Base-by-base conservation (phyloP, 2,888 invertebrate species). In the Tachina lurida region DNA sequence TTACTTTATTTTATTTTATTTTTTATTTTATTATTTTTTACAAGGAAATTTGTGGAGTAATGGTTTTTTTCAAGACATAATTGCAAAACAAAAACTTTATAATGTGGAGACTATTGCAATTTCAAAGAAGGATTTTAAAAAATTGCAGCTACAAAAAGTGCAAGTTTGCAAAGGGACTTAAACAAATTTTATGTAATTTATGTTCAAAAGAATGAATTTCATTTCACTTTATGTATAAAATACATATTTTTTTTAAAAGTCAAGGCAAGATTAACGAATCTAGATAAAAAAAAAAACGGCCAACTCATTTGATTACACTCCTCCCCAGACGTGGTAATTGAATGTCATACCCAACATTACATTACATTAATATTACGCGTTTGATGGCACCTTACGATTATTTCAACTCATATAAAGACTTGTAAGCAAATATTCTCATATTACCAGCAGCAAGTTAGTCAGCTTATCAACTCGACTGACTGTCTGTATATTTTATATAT, bases 251-350 rank as follows among this genome's bases (percentile, higher is more conserved):
- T 15, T 49, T 7, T 15, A 1, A 49, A 13, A n/a, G 58, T 60
- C 62, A 62, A 62, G 62, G 62, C 43, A 17, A 43, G 0, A 62
- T 43, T 41, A 17, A 17, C 0, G 12, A 62, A 17, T 60, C 39
- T 9, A 10, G 10, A 17, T 17, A 49, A 49, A 17, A 49, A 31
- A n/a, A 31, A 3, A 31, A 43, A 2, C 41, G 12, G 10, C 19
- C 41, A 52, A 22, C 45, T 10, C 52, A 56, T 52, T 71, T 54
- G 49, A 67, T 80, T 31, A 54, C 49, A 63, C 52, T 49, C 41
- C 45, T 71, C 39, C n/a, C 22, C 22, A 65, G 74, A 82, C 75
- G 85, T 86, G 85, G 85, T 78, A 86, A 82, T 75, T 71, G 9
- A 56, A 54, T 65, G 54, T 43, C 68, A 58, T 81, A 85, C 81